Conservation (phyloP, 2,888 invertebrate genomes). For the Lepidochitona cinerea region DNA sequence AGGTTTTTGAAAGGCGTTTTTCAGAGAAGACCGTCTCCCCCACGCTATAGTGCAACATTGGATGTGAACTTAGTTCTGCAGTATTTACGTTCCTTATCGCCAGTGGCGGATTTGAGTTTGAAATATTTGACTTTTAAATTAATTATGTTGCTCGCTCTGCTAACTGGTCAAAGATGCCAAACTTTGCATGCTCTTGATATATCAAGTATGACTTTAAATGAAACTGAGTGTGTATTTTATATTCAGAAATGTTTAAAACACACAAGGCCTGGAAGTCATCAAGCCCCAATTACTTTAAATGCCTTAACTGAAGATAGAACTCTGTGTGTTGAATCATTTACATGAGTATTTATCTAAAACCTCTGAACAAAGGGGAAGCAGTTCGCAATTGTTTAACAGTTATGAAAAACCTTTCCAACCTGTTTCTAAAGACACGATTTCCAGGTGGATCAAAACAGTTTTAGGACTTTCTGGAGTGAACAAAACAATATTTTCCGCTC, state of each 20-base stretch:
- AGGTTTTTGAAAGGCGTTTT: conserved; percentile 7
- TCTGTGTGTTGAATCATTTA: not conserved
- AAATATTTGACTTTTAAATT: not conserved
- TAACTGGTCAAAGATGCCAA: not conserved
- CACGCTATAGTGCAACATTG: conserved; percentile 2
- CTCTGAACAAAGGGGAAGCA: not conserved
- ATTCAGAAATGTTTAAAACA: not conserved
- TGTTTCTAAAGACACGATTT: conserved; percentile 17
- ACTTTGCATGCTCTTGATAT: not conserved
- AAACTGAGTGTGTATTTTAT: not conserved
- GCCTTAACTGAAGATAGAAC: not conserved
- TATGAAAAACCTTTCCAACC: conserved; percentile 15
- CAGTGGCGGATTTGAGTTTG: not conserved
- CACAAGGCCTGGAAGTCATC: conserved; percentile 1
- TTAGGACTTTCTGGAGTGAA: conserved; percentile 16
- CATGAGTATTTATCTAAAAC: conserved; percentile 14
- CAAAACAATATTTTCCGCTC: conserved; percentile 6
- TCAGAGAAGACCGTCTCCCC: not conserved
- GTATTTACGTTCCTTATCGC: not conserved
- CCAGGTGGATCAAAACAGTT: conserved; percentile 17
- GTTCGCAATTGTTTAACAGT: conserved; percentile 12
- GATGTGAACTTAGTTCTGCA: not conserved
- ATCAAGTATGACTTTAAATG: not conserved
- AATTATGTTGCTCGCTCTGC: not conserved
- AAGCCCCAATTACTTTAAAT: not conserved